A percentile compares a stretch with the other conserved stretches of the same genome.
Evolutionary conservation across 2,113 vertebrate genomes (phyloP).

Genomic region (Hoplias malabaricus): DNA sequence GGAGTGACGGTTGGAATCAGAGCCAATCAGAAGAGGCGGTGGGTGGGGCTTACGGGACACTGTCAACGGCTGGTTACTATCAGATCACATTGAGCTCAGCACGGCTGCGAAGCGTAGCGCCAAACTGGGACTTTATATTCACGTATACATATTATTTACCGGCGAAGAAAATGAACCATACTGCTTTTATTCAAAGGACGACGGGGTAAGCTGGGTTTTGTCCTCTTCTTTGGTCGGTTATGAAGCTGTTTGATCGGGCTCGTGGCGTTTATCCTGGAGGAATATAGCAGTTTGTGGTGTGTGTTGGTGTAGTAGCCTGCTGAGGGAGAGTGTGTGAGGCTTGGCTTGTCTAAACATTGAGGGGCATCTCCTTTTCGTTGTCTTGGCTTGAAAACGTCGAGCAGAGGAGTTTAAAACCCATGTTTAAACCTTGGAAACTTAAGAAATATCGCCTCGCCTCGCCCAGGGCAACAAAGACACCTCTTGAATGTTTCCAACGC

Average conservation of each 20-base stretch:
- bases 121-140: not conserved
- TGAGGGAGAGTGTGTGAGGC: not conserved
- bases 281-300: not conserved
- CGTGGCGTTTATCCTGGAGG: not conserved
- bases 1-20: slow-evolving; percentile 24
- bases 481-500: not conserved
- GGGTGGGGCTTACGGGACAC: slow-evolving; percentile 55
- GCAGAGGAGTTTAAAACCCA: not conserved
- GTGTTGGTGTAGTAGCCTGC: not conserved
- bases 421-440: not conserved
- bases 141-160: no score
- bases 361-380: no score
- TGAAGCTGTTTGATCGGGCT: not conserved
- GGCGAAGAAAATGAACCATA: slow-evolving; percentile 53
- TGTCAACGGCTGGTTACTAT: slow-evolving; percentile 59
- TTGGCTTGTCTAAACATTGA: not conserved
- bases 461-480: not conserved
- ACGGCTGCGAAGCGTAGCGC: not conserved
- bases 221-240: not conserved
- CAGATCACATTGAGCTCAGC: slow-evolving; percentile 48
- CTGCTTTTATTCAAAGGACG: slow-evolving; percentile 44
- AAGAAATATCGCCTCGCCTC: not conserved
- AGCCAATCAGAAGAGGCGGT: slow-evolving; percentile 58
- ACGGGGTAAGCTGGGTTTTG: slow-evolving; percentile 58
- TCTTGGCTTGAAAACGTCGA: not conserved